Conservation (phyloP, 2,113 vertebrate species). For the Corydoras sp. region DNA sequence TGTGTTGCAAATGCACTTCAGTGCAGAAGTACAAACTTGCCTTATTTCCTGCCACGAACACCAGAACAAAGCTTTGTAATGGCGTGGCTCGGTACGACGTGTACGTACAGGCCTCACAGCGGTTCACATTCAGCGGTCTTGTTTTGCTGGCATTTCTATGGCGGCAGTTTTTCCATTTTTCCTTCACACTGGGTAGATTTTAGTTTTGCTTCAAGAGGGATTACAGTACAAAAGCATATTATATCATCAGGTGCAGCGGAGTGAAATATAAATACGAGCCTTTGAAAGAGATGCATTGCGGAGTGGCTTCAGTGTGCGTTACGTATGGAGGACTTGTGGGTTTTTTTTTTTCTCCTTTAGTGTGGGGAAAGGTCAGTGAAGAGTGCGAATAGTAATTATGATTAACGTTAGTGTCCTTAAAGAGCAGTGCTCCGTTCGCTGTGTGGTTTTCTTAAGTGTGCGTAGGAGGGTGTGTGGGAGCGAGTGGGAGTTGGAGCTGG, state of each 20-base stretch:
- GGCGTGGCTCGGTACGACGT: background rate
- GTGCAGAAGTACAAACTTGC: too few relatives aligned
- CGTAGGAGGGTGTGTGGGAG: background rate
- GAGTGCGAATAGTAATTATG: background rate
- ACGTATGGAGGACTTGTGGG: background rate
- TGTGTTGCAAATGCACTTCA: too few relatives aligned
- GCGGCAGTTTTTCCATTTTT: background rate
- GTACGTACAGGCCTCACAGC: background rate
- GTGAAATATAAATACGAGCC: background rate
- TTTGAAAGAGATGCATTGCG: background rate
- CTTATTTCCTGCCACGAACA: too few relatives aligned
- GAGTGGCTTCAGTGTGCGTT: background rate
- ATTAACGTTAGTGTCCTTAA: background rate
- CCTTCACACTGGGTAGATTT: background rate
- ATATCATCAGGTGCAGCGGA: background rate
- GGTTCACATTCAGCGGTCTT: background rate
- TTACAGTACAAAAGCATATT: background rate
- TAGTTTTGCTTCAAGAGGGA: background rate
- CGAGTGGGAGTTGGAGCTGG: constrained; percentile 27
- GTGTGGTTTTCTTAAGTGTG: constrained; percentile 1
- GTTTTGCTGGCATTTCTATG: constrained; percentile 2
- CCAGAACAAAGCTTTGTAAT: background rate
- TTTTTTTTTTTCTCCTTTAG: too few relatives aligned
- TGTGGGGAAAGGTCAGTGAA: background rate
- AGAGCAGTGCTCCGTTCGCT: constrained; percentile 1